phyloP scores from a whole-genome alignment of 2,113 vertebrate species.

The Gymnarchus niloticus region DNA sequence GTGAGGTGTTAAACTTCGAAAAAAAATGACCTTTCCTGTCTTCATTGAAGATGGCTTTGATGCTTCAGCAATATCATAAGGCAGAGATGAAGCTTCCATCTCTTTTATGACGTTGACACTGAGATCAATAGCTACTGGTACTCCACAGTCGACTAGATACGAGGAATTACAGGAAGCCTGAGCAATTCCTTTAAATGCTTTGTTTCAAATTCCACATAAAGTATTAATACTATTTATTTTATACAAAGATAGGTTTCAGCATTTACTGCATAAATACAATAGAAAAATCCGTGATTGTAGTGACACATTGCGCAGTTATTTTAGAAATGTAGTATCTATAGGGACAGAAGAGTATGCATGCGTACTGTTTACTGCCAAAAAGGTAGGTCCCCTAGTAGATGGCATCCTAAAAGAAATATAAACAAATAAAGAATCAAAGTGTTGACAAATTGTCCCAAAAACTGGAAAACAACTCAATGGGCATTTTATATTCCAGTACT shows the following conservation, averaged over 20 bases:
- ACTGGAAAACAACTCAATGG: too few relatives aligned
- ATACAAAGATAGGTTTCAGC: background rate
- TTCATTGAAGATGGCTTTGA: background rate
- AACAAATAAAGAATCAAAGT: too few relatives aligned
- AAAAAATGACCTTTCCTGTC: background rate
- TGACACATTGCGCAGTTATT: too few relatives aligned
- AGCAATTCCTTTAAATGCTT: background rate
- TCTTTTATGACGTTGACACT: background rate
- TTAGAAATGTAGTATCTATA: too few relatives aligned
- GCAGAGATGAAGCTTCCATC: background rate
- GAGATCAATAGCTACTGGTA: constrained; percentile 1
- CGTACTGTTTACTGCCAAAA: too few relatives aligned
- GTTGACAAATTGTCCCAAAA: too few relatives aligned
- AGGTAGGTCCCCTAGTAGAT: too few relatives aligned
- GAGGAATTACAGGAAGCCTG: background rate
- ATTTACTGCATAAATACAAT: background rate
- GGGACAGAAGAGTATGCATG: too few relatives aligned
- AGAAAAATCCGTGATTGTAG: too few relatives aligned
- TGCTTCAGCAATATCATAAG: background rate
- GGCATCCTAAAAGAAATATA: too few relatives aligned
- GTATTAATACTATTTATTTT: constrained; percentile 10
- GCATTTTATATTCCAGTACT: too few relatives aligned
- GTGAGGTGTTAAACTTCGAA: too few relatives aligned
- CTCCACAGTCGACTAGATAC: background rate
- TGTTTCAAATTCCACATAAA: background rate